phyloP scores from a whole-genome alignment of 2,888 invertebrate species.

The Microdon myrmicae region DNA sequence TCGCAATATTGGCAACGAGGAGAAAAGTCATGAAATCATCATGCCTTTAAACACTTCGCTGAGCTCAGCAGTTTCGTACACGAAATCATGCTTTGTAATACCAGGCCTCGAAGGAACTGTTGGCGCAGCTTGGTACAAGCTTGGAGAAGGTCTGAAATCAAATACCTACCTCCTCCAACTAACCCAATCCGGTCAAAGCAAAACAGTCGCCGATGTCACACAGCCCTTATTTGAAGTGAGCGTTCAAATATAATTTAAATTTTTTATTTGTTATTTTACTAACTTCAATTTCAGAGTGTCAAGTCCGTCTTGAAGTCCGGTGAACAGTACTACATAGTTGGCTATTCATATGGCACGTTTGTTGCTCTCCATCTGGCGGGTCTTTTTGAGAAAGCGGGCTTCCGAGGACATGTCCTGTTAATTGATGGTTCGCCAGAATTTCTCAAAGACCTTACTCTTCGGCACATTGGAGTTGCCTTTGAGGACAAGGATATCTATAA shows the following conservation, averaged over 20 bases:
- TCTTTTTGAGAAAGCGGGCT: conserved; percentile 75
- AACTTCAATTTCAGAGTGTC: conserved; percentile 69
- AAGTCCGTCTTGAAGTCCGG: conserved; percentile 70
- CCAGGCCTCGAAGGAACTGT: conserved; percentile 78
- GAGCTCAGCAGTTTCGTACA: conserved; percentile 53
- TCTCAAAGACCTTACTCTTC: conserved; percentile 68
- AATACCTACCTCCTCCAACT: conserved; percentile 60
- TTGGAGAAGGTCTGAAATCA: conserved; percentile 57
- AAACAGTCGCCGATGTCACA: conserved; percentile 57
- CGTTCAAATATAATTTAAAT: not conserved
- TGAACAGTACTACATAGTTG: conserved; percentile 79
- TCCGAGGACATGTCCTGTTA: conserved; percentile 73
- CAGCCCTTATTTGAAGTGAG: conserved; percentile 59
- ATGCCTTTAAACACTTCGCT: conserved; percentile 68
- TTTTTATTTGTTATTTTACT: not conserved
- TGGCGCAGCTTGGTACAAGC: conserved; percentile 63
- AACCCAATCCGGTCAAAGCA: conserved; percentile 57
- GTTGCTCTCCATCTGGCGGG: conserved; percentile 81
- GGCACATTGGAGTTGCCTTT: conserved; percentile 58
- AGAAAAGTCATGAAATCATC: conserved; percentile 69
- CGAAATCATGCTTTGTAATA: conserved; percentile 67
- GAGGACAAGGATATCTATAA: conserved; percentile 61
- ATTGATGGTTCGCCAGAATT: conserved; percentile 86
- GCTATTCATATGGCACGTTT: conserved; percentile 88
- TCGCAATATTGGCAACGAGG: conserved; percentile 73